A percentile compares a stretch with the other conserved stretches of the same genome.
phyloP scores from a whole-genome alignment of 1,140 invertebrate genomes.

The Hypothenemus hampei region DNA sequence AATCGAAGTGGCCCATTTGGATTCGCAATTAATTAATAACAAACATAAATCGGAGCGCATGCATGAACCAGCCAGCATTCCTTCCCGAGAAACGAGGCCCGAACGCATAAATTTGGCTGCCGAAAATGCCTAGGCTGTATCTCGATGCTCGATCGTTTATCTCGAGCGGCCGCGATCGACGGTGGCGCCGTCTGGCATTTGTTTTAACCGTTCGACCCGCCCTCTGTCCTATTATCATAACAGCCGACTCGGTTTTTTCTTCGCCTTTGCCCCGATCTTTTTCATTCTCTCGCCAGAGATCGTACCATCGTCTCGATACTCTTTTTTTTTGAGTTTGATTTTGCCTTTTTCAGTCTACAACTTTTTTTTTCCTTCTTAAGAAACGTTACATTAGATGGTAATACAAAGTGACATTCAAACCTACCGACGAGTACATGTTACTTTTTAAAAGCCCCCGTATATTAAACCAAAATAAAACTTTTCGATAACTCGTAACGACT shows the following conservation, averaged over 20 bases:
- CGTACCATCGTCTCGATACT: neutral
- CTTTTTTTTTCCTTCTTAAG: neutral
- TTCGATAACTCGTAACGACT: no score
- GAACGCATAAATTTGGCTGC: conserved; percentile 25
- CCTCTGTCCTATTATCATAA: conserved; percentile 41
- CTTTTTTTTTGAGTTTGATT: neutral
- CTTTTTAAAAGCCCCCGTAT: no score
- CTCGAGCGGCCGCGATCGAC: conserved; percentile 33
- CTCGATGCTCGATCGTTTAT: conserved; percentile 35
- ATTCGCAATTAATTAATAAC: conserved; percentile 20
- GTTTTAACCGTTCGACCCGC: conserved; percentile 38
- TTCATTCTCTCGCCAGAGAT: neutral
- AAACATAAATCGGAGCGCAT: conserved; percentile 24
- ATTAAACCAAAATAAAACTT: no score
- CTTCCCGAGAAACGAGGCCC: conserved; percentile 14
- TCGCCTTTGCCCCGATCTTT: conserved; percentile 3
- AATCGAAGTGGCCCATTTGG: neutral
- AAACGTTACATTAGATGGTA: no score
- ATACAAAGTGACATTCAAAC: no score
- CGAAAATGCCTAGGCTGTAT: conserved; percentile 21
- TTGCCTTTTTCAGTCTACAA: neutral
- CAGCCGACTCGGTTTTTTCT: conserved; percentile 21
- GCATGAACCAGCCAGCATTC: conserved; percentile 14
- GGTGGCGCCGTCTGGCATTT: conserved; percentile 41
- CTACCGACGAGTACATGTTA: no score